Evolutionary conservation across 2,797 vertebrate species (phyloP).

Genomic region (Gephyroberyx darwinii): DNA sequence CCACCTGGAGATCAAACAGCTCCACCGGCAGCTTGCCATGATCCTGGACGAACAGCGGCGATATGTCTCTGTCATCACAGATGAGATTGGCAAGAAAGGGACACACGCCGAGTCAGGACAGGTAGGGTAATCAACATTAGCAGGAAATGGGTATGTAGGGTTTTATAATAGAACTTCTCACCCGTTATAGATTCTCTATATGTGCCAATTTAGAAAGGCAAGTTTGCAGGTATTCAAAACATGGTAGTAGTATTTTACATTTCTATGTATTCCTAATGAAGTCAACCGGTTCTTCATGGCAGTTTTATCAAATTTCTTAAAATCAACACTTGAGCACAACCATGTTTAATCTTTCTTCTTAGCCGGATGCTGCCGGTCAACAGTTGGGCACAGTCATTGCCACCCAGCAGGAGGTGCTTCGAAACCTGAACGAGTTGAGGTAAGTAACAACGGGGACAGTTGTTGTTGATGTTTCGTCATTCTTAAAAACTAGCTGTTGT

Average conservation of each 20-base stretch:
- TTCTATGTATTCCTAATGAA: no score
- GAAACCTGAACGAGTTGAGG: slow-evolving; percentile 90
- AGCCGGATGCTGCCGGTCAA: slow-evolving; percentile 79
- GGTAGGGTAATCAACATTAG: slow-evolving; percentile 66
- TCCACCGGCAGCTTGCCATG: slow-evolving; percentile 93
- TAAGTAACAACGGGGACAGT: slow-evolving; percentile 67
- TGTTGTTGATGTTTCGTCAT: slow-evolving; percentile 24
- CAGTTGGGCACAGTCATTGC: slow-evolving; percentile 84
- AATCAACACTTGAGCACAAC: background rate
- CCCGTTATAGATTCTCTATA: no score
- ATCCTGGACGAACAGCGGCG: slow-evolving; percentile 97
- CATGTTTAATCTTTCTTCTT: slow-evolving; percentile 12
- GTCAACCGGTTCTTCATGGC: background rate
- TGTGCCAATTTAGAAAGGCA: no score
- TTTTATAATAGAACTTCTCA: background rate
- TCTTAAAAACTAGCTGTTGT: slow-evolving; percentile 48
- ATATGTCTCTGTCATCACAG: slow-evolving; percentile 88
- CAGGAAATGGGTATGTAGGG: background rate
- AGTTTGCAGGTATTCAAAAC: no score
- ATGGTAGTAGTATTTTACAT: no score
- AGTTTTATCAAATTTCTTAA: slow-evolving; percentile 7
- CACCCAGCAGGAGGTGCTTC: slow-evolving; percentile 90
- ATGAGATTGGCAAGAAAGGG: slow-evolving; percentile 87
- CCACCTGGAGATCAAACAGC: slow-evolving; percentile 97
- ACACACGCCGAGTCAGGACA: slow-evolving; percentile 80